A percentile compares a stretch with the other conserved stretches of the same genome.
These are phyloP conservation scores for Masticophis lateralis DNA, from an alignment of 2,797 vertebrate species.

Conservation along the genomic window DNA sequence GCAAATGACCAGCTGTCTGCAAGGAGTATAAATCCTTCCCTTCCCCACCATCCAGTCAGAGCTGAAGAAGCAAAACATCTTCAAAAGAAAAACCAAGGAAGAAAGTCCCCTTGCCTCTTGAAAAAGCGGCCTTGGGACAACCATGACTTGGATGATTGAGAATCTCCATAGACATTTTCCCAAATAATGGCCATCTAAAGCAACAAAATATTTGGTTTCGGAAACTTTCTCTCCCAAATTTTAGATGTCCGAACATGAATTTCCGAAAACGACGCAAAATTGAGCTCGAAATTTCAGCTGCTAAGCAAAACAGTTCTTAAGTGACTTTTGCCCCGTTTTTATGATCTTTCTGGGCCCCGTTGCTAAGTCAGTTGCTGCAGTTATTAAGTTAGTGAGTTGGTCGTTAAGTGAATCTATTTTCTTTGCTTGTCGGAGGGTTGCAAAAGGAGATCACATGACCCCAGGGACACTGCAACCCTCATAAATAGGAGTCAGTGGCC, in stretches of 20 bases:
- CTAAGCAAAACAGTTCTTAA: neutral
- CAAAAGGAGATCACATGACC: no score
- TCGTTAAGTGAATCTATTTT: neutral
- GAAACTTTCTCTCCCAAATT: neutral
- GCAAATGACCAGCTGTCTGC: no score
- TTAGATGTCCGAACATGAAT: neutral
- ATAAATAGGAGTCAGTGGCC: neutral
- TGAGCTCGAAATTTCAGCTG: neutral
- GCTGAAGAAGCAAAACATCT: no score
- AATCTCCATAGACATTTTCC: no score
- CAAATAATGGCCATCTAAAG: neutral
- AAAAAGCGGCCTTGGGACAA: no score
- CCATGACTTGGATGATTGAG: no score
- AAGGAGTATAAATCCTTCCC: no score
- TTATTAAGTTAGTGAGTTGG: neutral
- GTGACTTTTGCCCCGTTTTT: neutral
- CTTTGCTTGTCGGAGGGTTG: neutral
- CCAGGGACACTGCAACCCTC: no score
- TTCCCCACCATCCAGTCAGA: no score
- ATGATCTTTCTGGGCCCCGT: no score
- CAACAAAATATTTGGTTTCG: neutral
- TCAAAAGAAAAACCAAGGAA: no score
- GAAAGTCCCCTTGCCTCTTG: no score
- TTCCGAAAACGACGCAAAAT: neutral
- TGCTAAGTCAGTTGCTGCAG: neutral